Base-by-base conservation (phyloP, 2,888 invertebrate genomes). In the Seira sanloemensis region DNA sequence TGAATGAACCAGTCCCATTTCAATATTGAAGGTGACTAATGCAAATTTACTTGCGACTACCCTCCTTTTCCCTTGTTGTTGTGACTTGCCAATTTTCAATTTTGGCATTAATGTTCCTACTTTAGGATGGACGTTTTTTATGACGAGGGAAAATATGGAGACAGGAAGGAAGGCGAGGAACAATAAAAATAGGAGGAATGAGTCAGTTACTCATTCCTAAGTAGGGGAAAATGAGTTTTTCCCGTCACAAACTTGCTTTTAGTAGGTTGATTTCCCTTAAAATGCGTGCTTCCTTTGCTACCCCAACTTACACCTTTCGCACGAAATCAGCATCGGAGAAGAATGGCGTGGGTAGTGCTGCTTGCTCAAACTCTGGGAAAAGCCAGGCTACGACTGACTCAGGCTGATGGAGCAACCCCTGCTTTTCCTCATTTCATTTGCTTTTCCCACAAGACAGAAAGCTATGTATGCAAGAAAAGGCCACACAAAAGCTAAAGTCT, bases 61-160 rank as follows among this genome's bases (percentile, higher is more conserved):
- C 2, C 58, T 16, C 4, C 58, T 58, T 58, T 37, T 18, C 58
- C 58, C 58, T 58, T 37, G 37, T 12, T 37, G 37, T 12, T 7
- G 5, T 37, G 37, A 37, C 37, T 37, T 4, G 58, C 58, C 58
- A 58, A 58, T 58, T 58, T 58, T 58, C 58, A 58, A 58, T 18
- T n/a, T 9, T 58, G 58, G n/a, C 58, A 58, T 58, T 58, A 58
- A 58, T 58, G 58, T 58, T 5, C 58, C 18, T 58, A 58, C 16
- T 58, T 58, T 58, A 58, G 16, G 58, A 58, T 37, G 37, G 58
- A n/a, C 58, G 58, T 58, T 58, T 58, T 58, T 58, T 58, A 58
- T 58, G 58, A 58, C n/a, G 58, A 18, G 9, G n/a, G n/a, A 18
- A 58, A 58, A 58, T 58, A 58, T 4, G 58, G 58, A 58, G 58